These are phyloP conservation scores for Cecropterus lyciades DNA, from an alignment of 1,140 invertebrate species.

Conservation along the genomic window DNA sequence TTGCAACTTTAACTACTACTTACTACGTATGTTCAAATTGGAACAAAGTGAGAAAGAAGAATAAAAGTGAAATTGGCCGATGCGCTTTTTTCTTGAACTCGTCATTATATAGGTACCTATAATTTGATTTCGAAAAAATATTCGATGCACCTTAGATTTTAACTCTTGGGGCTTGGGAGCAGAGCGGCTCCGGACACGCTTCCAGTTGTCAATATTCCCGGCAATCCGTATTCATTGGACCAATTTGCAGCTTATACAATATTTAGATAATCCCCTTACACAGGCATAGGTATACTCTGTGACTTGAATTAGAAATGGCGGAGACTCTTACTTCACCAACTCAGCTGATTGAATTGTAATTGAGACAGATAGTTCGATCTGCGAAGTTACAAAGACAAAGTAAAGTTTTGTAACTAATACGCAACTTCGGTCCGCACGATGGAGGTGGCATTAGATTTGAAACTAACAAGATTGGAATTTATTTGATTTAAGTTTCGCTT, in stretches of 20 bases:
- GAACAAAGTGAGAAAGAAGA: too few species aligned
- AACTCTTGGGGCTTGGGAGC: too few species aligned
- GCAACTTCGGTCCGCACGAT: not conserved
- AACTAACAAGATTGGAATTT: not conserved
- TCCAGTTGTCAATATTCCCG: slow-evolving; percentile 46
- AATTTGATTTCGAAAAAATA: too few species aligned
- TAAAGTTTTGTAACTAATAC: slow-evolving; percentile 10
- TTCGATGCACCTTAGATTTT: too few species aligned
- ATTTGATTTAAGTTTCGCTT: slow-evolving; percentile 2
- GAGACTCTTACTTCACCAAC: not conserved
- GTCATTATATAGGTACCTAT: too few species aligned
- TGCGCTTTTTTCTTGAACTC: too few species aligned
- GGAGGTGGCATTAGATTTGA: not conserved
- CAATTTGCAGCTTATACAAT: slow-evolving; percentile 48
- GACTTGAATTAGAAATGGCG: slow-evolving; percentile 25
- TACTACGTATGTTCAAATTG: too few species aligned
- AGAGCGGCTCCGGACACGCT: slow-evolving; percentile 41
- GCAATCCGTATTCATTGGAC: slow-evolving; percentile 52
- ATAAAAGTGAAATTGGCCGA: too few species aligned
- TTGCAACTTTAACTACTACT: too few species aligned
- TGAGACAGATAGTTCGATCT: slow-evolving; percentile 21
- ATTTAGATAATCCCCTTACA: slow-evolving; percentile 43
- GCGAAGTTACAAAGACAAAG: slow-evolving; percentile 6
- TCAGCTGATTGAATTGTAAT: slow-evolving; percentile 18
- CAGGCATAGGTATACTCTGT: slow-evolving; percentile 8